A percentile compares a stretch with the other conserved stretches of the same genome.
Evolutionary conservation across 2,113 vertebrate genomes (phyloP).

Genomic region (Rhizomys pruinosus): DNA sequence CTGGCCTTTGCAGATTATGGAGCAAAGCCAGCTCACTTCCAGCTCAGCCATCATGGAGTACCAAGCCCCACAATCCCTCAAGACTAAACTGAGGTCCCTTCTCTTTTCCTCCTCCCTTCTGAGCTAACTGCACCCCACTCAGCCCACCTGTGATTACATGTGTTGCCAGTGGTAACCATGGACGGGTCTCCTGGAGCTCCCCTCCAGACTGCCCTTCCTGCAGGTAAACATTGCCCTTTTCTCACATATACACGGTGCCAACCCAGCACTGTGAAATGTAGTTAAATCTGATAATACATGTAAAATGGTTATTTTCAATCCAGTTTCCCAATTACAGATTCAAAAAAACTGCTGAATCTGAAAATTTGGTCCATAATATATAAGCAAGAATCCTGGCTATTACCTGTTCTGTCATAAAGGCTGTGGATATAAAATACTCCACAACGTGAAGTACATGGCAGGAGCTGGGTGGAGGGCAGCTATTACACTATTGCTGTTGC

Average conservation of each 20-base stretch:
- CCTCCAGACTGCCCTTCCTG: neutral
- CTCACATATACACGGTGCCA: neutral
- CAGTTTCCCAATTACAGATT: neutral
- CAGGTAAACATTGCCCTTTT: neutral
- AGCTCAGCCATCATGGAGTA: no score
- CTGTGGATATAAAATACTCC: neutral
- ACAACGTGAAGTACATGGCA: fast-evolving
- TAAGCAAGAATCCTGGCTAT: neutral
- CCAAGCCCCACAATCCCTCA: no score
- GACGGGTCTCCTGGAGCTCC: neutral
- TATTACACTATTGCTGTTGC: neutral
- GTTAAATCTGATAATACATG: neutral
- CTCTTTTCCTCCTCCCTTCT: no score
- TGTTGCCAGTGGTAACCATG: no score
- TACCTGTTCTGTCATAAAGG: neutral
- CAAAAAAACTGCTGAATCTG: neutral
- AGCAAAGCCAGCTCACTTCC: no score
- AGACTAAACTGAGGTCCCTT: no score
- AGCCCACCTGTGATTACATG: no score
- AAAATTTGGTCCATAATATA: neutral
- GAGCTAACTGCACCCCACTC: no score
- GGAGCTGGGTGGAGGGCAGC: neutral
- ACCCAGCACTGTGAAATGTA: neutral
- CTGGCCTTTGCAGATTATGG: no score
- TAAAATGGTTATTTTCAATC: neutral